Percentiles rank a stretch among this genome's conserved stretches.
These are phyloP conservation scores for Melanerpes formicivorus DNA, from an alignment of 2,113 vertebrate species.

Conservation along the genomic window DNA sequence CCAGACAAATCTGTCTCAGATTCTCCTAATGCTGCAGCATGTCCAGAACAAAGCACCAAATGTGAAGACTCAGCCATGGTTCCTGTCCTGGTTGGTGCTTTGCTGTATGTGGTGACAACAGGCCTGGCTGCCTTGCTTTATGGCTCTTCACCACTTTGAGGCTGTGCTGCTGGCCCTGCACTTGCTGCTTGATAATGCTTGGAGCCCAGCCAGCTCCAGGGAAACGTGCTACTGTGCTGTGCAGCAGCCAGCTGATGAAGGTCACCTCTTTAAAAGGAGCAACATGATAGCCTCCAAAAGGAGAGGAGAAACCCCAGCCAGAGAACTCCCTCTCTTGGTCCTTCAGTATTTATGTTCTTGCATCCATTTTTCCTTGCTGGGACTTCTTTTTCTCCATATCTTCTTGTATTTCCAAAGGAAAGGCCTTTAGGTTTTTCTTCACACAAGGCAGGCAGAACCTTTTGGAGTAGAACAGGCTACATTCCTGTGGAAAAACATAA, in stretches of 20 bases:
- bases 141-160: neutral
- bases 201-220: neutral
- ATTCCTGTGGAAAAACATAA: constrained; percentile 77
- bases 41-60: neutral
- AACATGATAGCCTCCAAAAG: neutral
- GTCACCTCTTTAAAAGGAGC: constrained; percentile 41
- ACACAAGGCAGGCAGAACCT: constrained; percentile 88
- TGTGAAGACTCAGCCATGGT: neutral
- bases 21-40: neutral
- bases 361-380: neutral
- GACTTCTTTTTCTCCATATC: constrained; percentile 82
- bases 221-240: neutral
- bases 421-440: constrained; percentile 80
- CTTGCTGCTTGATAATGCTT: neutral
- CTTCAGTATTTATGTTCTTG: neutral
- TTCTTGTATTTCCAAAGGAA: constrained; percentile 84
- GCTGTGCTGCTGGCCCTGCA: neutral
- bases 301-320: neutral
- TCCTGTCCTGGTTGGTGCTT: neutral
- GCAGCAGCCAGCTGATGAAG: neutral
- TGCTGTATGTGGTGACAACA: neutral
- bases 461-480: constrained; percentile 90
- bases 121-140: neutral
- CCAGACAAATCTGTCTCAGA: accelerated
- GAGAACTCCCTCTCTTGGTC: neutral